A percentile compares a stretch with the other conserved stretches of the same genome.
phyloP scores from a whole-genome alignment of 1,140 invertebrate genomes.

The Leptinotarsa lineolata region DNA sequence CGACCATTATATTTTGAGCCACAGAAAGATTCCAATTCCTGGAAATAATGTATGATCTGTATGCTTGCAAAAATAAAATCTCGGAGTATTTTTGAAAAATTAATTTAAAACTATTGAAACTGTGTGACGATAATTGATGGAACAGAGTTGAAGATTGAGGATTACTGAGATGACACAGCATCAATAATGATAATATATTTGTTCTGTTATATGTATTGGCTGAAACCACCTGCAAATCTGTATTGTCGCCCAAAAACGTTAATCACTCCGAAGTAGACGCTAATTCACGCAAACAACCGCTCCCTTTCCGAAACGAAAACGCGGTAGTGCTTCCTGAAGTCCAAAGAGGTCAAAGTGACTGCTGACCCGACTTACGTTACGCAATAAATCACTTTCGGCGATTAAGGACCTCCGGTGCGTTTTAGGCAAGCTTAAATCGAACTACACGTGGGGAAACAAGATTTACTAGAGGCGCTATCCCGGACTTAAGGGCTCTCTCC shows the following conservation, averaged over 20 bases:
- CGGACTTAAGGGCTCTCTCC: background rate
- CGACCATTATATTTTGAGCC: no score
- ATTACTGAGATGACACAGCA: no score
- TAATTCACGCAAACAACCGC: background rate
- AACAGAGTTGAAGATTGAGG: no score
- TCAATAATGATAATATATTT: no score
- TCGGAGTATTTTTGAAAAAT: no score
- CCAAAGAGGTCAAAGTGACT: slow-evolving; percentile 1
- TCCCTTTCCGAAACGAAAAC: background rate
- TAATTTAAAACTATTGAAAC: no score
- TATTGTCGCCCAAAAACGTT: background rate
- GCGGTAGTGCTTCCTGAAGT: background rate
- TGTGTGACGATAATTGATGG: no score
- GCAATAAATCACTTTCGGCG: slow-evolving; percentile 1
- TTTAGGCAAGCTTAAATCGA: slow-evolving; percentile 1
- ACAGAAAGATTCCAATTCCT: no score
- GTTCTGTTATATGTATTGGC: no score
- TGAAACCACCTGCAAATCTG: no score
- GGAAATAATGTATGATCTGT: no score
- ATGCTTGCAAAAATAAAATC: no score
- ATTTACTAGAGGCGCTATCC: slow-evolving; percentile 2
- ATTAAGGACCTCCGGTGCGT: slow-evolving; percentile 5
- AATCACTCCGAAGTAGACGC: background rate
- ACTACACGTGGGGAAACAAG: slow-evolving; percentile 8
- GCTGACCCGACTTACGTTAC: slow-evolving; percentile 4